phyloP scores from a whole-genome alignment of 2,888 invertebrate genomes.

The Drosophila quinaria region DNA sequence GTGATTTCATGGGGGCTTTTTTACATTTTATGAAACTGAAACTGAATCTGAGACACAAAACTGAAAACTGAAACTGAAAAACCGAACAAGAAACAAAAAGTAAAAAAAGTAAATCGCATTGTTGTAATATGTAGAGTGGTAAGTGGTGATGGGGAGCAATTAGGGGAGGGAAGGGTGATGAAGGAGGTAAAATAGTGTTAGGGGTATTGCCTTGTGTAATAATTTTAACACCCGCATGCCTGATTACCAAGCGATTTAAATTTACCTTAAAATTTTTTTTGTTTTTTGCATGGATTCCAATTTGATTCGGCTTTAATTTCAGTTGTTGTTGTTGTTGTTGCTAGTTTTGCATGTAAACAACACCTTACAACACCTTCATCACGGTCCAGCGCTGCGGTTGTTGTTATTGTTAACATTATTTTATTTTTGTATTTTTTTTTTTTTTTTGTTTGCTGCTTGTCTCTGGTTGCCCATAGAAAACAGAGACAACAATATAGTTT shows the following conservation, averaged over 20 bases:
- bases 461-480: slow-evolving; percentile 25
- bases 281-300: slow-evolving; percentile 25
- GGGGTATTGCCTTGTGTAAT: slow-evolving; percentile 63
- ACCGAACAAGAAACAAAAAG: slow-evolving; percentile 8
- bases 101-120: slow-evolving; percentile 23
- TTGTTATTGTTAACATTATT: slow-evolving; percentile 23
- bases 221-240: slow-evolving; percentile 75
- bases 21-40: slow-evolving; percentile 1
- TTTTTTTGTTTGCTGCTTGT: slow-evolving; percentile 12
- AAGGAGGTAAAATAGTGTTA: background rate
- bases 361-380: slow-evolving; percentile 79
- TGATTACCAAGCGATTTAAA: slow-evolving; percentile 61
- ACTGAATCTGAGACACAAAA: slow-evolving; percentile 21
- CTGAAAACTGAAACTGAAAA: slow-evolving; percentile 21
- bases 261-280: slow-evolving; percentile 47
- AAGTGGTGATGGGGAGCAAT: background rate
- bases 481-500: slow-evolving; percentile 13
- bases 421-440: background rate
- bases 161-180: background rate
- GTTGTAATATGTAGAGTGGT: slow-evolving; percentile 17
- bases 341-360: slow-evolving; percentile 72
- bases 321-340: slow-evolving; percentile 30
- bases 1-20: slow-evolving; percentile 9
- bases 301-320: slow-evolving; percentile 51
- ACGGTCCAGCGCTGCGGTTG: slow-evolving; percentile 70